Evolutionary conservation across 2,113 vertebrate species (phyloP).

Genomic region (Fregetta grallaria): DNA sequence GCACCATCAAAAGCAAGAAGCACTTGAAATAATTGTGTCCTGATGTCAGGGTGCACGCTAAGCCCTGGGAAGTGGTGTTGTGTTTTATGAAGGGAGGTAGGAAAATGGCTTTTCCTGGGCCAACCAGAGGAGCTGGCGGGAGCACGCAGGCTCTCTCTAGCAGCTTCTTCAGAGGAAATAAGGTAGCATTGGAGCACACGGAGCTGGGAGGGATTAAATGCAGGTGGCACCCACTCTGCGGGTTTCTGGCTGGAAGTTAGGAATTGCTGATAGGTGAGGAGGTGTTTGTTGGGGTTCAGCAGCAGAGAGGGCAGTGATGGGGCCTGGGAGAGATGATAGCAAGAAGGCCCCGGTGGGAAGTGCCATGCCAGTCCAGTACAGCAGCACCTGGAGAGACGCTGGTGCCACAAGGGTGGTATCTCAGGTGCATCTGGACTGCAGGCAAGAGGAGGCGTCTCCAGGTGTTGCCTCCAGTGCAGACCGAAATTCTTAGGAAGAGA

Average conservation of each 20-base stretch:
- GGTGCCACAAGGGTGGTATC: not conserved
- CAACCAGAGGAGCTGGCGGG: not conserved
- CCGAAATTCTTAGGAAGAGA: not conserved
- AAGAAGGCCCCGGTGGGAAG: not conserved
- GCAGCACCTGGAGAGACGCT: not conserved
- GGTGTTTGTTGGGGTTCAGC: not conserved
- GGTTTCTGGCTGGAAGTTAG: not conserved
- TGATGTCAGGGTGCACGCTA: too few species aligned
- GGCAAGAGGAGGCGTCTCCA: not conserved
- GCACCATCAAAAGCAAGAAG: not conserved
- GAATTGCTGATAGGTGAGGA: not conserved
- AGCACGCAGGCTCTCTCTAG: rapidly evolving
- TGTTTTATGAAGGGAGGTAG: not conserved
- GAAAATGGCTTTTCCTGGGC: not conserved
- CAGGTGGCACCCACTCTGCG: rapidly evolving
- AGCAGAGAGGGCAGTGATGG: not conserved
- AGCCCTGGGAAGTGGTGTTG: not conserved
- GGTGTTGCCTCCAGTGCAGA: not conserved
- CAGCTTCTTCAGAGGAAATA: not conserved
- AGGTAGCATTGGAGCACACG: not conserved
- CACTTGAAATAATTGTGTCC: not conserved
- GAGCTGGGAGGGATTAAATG: not conserved
- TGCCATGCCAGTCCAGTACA: not conserved
- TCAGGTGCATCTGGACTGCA: not conserved
- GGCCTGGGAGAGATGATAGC: rapidly evolving